A percentile compares a stretch with the other conserved stretches of the same genome.
Conservation (phyloP, 2,113 vertebrate genomes). For the Rhinoderma darwinii region DNA sequence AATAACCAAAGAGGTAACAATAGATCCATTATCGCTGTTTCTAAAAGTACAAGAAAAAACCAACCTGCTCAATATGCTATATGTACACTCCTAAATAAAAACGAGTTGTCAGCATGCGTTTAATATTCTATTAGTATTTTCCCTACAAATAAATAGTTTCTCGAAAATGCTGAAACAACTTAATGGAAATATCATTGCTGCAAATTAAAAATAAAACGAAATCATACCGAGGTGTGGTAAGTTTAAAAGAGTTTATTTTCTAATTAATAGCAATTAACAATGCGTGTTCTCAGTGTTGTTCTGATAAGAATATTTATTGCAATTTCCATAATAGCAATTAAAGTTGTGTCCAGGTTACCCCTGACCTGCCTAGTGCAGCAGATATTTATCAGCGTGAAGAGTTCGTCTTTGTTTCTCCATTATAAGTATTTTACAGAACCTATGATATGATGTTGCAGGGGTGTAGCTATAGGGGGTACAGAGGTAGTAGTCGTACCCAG, state of each 20-base stretch:
- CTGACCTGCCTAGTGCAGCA: background rate
- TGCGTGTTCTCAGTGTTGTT: background rate
- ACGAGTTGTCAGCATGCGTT: no score
- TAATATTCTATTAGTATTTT: background rate
- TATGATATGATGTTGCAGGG: background rate
- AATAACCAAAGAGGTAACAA: no score
- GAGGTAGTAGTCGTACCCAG: no score
- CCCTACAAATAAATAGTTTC: background rate
- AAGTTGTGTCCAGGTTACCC: background rate
- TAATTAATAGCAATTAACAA: conserved; percentile 11
- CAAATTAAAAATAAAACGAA: background rate
- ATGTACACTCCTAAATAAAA: no score
- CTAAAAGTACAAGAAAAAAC: no score
- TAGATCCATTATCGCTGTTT: no score
- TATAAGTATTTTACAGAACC: background rate
- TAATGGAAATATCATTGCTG: background rate
- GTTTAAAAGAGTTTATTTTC: background rate
- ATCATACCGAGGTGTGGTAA: background rate
- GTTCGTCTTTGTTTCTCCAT: background rate
- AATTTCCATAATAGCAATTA: background rate
- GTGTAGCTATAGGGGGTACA: no score
- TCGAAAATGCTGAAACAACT: background rate
- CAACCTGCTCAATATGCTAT: no score
- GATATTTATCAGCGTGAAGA: background rate
- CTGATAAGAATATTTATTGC: background rate